Percentiles rank a stretch among this genome's conserved stretches.
Conservation (phyloP, 2,113 vertebrate species). For the Rana temporaria region DNA sequence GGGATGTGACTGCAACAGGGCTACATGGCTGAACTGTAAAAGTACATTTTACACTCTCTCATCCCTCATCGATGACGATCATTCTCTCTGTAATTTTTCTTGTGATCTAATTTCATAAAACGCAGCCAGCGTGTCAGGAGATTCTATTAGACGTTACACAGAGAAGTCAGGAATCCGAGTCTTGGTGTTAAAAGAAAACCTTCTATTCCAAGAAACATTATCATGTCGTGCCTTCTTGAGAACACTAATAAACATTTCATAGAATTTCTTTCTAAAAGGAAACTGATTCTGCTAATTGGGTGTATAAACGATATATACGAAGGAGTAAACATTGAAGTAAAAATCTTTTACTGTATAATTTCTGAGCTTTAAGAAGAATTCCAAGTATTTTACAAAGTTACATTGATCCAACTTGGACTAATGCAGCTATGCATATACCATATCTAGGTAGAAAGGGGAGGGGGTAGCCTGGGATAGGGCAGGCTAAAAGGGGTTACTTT, state of each 20-base stretch:
- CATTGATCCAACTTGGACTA: too few relatives aligned
- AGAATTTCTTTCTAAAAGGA: not conserved
- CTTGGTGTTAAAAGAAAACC: not conserved
- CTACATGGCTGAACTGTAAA: constrained; percentile 41
- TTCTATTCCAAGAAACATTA: constrained; percentile 12
- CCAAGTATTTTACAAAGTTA: too few relatives aligned
- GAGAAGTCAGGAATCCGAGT: constrained; percentile 8
- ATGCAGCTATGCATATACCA: too few relatives aligned
- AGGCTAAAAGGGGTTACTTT: too few relatives aligned
- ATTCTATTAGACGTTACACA: constrained; percentile 6
- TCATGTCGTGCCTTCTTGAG: not conserved
- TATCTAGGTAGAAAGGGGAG: too few relatives aligned
- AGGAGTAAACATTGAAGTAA: too few relatives aligned
- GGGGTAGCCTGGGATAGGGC: too few relatives aligned
- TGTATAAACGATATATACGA: not conserved
- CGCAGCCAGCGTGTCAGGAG: constrained; percentile 23
- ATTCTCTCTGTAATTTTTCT: constrained; percentile 24
- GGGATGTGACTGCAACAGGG: constrained; percentile 19
- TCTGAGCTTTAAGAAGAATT: too few relatives aligned
- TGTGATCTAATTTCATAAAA: constrained; percentile 44
- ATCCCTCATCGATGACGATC: constrained; percentile 37
- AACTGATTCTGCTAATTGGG: not conserved
- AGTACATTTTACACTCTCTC: constrained; percentile 36
- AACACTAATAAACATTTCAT: constrained; percentile 15
- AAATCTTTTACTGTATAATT: too few relatives aligned